Percentiles rank a stretch among this genome's conserved stretches.
These are phyloP conservation scores for Melipona bicolor DNA, from an alignment of 2,888 invertebrate genomes.

Conservation along the genomic window DNA sequence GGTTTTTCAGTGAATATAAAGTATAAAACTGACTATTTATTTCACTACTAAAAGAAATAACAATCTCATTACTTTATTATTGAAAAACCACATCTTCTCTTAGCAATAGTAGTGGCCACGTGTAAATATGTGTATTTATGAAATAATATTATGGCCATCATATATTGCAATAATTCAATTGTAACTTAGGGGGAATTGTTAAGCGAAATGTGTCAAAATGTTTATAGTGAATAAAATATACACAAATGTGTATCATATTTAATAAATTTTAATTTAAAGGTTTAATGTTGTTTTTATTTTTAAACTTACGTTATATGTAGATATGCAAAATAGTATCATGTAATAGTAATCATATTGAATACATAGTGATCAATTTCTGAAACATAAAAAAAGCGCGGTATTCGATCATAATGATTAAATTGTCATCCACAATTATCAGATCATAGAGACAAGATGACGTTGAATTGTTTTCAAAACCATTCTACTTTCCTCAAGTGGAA, in stretches of 20 bases:
- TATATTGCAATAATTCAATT: conserved; percentile 40
- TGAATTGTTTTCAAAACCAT: too few species aligned
- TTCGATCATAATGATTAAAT: neutral
- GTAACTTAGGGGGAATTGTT: conserved; percentile 41
- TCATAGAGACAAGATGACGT: neutral
- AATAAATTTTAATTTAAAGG: conserved; percentile 71
- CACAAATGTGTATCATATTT: conserved; percentile 64
- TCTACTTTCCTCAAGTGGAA: too few species aligned
- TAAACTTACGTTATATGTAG: neutral
- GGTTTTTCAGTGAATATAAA: conserved; percentile 39
- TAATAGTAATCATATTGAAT: neutral
- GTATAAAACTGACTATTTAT: conserved; percentile 25
- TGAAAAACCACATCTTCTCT: conserved; percentile 37
- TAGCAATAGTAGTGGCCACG: conserved; percentile 40
- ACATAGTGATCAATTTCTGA: neutral
- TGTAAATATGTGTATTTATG: conserved; percentile 71
- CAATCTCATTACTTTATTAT: conserved; percentile 20
- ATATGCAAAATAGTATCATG: neutral
- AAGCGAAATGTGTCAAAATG: conserved; percentile 61
- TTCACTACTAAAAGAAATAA: neutral
- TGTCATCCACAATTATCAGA: neutral
- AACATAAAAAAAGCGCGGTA: neutral
- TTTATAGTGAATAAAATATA: conserved; percentile 66
- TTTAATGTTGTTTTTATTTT: conserved; percentile 2
- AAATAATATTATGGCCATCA: conserved; percentile 49